These are phyloP conservation scores for Nestor notabilis DNA, from an alignment of 2,113 vertebrate genomes.

Conservation along the genomic window DNA sequence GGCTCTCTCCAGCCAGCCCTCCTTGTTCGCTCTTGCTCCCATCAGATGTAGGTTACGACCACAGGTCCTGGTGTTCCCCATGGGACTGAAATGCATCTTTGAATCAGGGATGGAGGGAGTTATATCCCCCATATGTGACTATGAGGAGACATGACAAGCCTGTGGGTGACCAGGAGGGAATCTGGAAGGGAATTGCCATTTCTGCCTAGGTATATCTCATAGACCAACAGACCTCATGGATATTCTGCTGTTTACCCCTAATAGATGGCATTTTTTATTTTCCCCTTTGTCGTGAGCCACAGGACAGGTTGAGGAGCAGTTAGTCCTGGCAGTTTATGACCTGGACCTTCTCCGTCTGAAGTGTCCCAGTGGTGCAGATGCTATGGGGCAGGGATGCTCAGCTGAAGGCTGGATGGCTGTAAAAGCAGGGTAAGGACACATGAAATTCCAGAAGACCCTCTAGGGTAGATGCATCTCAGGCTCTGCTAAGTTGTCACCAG, in stretches of 20 bases:
- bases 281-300: not conserved
- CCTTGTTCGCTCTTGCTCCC: not conserved
- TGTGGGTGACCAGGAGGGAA: not conserved
- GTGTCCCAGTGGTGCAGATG: accelerated
- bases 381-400: accelerated
- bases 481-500: not conserved
- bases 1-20: not conserved
- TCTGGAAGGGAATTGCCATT: not conserved
- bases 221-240: not conserved
- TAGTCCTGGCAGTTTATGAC: not conserved
- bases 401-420: accelerated
- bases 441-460: not conserved
- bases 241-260: not conserved
- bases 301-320: not conserved
- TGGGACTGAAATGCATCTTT: not conserved
- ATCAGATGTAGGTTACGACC: not conserved
- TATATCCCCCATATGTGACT: accelerated
- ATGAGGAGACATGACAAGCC: accelerated
- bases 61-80: not conserved
- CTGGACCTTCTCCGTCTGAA: not conserved
- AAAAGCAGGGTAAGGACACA: not conserved
- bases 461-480: not conserved
- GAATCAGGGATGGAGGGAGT: not conserved
- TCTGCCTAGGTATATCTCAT: not conserved
- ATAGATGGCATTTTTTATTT: not conserved